These are phyloP conservation scores for Gibbula magus DNA, from an alignment of 2,888 invertebrate genomes.

Conservation along the genomic window DNA sequence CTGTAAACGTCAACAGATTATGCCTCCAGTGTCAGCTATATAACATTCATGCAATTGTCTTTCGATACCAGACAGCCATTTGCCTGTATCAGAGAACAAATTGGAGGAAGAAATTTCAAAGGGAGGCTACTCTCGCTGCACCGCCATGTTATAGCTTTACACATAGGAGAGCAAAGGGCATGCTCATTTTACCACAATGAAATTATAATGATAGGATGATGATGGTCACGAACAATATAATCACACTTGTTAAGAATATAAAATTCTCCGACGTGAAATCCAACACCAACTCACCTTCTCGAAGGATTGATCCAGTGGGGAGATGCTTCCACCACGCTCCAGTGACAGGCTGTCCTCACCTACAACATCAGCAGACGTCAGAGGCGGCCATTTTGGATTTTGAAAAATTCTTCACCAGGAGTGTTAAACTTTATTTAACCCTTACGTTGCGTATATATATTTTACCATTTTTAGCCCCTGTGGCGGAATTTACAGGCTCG, in stretches of 20 bases:
- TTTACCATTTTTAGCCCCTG: too few relatives aligned
- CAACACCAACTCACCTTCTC: constrained; percentile 59
- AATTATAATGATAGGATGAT: background rate
- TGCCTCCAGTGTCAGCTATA: background rate
- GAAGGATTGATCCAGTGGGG: constrained; percentile 66
- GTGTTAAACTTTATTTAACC: too few relatives aligned
- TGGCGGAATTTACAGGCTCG: too few relatives aligned
- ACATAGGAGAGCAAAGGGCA: background rate
- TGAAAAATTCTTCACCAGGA: too few relatives aligned
- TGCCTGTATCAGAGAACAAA: too few relatives aligned
- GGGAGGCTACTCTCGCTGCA: constrained; percentile 2
- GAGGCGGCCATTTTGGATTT: background rate
- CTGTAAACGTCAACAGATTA: too few relatives aligned
- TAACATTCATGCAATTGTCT: background rate
- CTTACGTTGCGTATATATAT: too few relatives aligned
- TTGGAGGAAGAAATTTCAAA: background rate
- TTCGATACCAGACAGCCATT: too few relatives aligned
- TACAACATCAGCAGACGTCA: constrained; percentile 34
- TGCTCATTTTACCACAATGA: constrained; percentile 17
- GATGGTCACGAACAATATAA: background rate
- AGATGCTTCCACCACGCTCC: constrained; percentile 65
- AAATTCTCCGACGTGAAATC: background rate
- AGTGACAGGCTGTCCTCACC: constrained; percentile 68
- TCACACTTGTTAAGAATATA: background rate
- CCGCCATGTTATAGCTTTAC: background rate